Evolutionary conservation across 1,140 invertebrate species (phyloP).

Genomic region (Heterodera carotae): DNA sequence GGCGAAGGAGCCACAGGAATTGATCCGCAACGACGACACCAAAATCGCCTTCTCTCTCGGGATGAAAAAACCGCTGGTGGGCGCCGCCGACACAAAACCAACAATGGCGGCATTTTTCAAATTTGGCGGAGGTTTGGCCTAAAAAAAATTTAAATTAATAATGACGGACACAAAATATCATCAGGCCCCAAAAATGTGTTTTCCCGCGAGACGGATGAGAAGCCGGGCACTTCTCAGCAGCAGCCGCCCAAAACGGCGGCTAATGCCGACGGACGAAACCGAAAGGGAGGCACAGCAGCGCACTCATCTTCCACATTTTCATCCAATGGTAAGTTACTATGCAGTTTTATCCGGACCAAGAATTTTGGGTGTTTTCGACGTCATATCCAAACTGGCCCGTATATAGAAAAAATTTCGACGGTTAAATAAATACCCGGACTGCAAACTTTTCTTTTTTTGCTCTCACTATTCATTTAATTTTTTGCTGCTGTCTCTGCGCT

Average conservation of each 20-base stretch:
- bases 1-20: constrained; percentile 6
- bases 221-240: background rate
- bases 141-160: background rate
- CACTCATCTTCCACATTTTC: too few relatives aligned
- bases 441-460: too few relatives aligned
- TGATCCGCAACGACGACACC: constrained; percentile 26
- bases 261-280: too few relatives aligned
- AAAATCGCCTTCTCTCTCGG: constrained; percentile 26
- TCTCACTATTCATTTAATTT: too few relatives aligned
- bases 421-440: too few relatives aligned
- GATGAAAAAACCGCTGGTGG: constrained; percentile 17
- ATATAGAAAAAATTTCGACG: too few relatives aligned
- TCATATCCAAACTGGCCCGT: too few relatives aligned
- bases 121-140: background rate
- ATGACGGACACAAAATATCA: background rate
- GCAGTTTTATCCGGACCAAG: too few relatives aligned
- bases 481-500: too few relatives aligned
- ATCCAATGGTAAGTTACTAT: too few relatives aligned
- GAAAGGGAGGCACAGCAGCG: background rate
- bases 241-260: background rate
- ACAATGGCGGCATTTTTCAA: constrained; percentile 11
- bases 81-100: constrained; percentile 7
- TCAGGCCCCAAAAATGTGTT: constrained; percentile 2
- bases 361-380: too few relatives aligned
- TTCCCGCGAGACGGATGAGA: background rate